Evolutionary conservation across 1,140 invertebrate species (phyloP).

Genomic region (Matsumurasca onukii): DNA sequence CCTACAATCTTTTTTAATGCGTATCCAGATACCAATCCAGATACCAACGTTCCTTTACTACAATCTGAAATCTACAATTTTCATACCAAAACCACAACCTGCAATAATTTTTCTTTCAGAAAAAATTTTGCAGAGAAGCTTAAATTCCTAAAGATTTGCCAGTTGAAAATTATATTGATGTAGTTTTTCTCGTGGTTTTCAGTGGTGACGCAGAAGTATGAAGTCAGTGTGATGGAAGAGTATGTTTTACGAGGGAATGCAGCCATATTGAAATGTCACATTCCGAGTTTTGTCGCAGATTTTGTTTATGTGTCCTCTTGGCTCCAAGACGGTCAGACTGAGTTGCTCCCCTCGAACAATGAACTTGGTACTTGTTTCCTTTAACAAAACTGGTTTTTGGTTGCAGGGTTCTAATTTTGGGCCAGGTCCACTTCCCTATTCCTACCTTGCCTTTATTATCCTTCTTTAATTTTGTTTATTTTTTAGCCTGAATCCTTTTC

Average conservation of each 20-base stretch:
- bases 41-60: too few relatives aligned
- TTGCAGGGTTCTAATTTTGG: constrained; percentile 45
- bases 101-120: too few relatives aligned
- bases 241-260: constrained; percentile 86
- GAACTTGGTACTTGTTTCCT: constrained; percentile 64
- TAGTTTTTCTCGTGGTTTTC: too few relatives aligned
- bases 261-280: constrained; percentile 88
- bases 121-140: too few relatives aligned
- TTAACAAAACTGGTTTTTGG: constrained; percentile 30
- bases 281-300: constrained; percentile 89
- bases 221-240: constrained; percentile 87
- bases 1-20: too few relatives aligned
- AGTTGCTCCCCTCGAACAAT: constrained; percentile 60
- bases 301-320: constrained; percentile 82
- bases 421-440: constrained; percentile 6
- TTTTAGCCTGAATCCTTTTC: constrained; percentile 18
- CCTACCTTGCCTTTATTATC: constrained; percentile 10
- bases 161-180: too few relatives aligned
- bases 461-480: constrained; percentile 25
- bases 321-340: constrained; percentile 72
- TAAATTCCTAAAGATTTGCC: too few relatives aligned
- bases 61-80: too few relatives aligned
- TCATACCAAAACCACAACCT: too few relatives aligned
- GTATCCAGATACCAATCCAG: too few relatives aligned
- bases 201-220: constrained; percentile 89